Percentiles rank a stretch among this genome's conserved stretches.
These are phyloP conservation scores for Chaetodon trifascialis DNA, from an alignment of 2,113 vertebrate species.

Conservation along the genomic window DNA sequence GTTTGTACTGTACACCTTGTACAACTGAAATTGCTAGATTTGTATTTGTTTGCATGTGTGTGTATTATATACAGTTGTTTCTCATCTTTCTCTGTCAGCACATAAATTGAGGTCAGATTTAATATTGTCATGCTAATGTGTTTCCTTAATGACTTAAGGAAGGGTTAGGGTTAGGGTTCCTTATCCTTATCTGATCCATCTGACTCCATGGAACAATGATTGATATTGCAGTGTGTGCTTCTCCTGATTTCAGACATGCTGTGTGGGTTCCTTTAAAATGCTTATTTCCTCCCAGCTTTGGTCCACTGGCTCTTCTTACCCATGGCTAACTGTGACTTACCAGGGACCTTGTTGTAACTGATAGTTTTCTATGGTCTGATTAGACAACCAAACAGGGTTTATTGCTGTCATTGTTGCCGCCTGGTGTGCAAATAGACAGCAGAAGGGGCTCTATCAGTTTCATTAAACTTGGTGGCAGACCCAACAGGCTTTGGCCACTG, in stretches of 20 bases:
- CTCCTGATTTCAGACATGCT: not conserved
- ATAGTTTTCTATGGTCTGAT: slow-evolving; percentile 3
- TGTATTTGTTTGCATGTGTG: not conserved
- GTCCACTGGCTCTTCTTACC: not conserved
- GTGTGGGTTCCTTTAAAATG: not conserved
- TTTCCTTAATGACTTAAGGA: not conserved
- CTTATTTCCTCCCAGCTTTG: not conserved
- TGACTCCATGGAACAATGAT: not conserved
- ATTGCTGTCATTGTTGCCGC: slow-evolving; percentile 11
- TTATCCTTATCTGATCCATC: not conserved
- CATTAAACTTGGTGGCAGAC: slow-evolving; percentile 30
- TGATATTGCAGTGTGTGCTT: not conserved
- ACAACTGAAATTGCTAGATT: not conserved
- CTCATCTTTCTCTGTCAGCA: not conserved
- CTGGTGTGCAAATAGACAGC: slow-evolving; percentile 3
- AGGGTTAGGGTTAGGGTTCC: too few relatives aligned
- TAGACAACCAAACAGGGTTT: not conserved
- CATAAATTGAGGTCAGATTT: not conserved
- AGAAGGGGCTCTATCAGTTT: slow-evolving; percentile 4
- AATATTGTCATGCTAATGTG: not conserved
- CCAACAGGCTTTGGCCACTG: slow-evolving; percentile 25
- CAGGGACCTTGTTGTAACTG: not conserved
- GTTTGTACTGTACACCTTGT: not conserved
- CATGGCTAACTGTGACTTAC: not conserved
- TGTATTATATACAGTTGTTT: not conserved